Evolutionary conservation across 2,113 vertebrate species (phyloP).

Genomic region (Anolis carolinensis): DNA sequence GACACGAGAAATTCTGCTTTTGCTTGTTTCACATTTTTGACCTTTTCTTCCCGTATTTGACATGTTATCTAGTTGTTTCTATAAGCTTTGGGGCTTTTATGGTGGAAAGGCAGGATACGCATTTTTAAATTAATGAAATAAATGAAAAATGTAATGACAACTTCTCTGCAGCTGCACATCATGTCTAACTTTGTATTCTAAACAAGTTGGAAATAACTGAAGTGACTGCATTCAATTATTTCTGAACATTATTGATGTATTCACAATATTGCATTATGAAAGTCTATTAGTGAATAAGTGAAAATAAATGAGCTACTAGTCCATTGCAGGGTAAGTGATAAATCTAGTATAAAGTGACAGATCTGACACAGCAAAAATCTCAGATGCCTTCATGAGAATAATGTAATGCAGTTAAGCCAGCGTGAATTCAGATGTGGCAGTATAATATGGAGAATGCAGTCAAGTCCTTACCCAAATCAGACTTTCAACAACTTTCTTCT

Average conservation of each 20-base stretch:
- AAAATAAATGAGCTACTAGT: slow-evolving; percentile 54
- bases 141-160: neutral
- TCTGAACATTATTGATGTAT: slow-evolving; percentile 55
- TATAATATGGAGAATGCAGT: neutral
- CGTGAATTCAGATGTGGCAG: slow-evolving; percentile 16
- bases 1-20: no score
- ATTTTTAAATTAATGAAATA: neutral
- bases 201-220: slow-evolving; percentile 23
- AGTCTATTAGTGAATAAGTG: slow-evolving; percentile 56
- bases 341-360: slow-evolving; percentile 33
- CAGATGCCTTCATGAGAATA: slow-evolving; percentile 23
- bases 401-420: neutral
- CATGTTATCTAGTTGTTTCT: neutral
- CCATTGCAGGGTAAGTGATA: slow-evolving; percentile 42
- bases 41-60: neutral
- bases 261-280: slow-evolving; percentile 60
- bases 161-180: slow-evolving; percentile 39
- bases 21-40: neutral
- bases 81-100: neutral
- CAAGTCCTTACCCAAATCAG: neutral
- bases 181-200: slow-evolving; percentile 42
- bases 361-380: slow-evolving; percentile 25
- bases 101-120: neutral
- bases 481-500: neutral
- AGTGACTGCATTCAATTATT: slow-evolving; percentile 54